phyloP scores from a whole-genome alignment of 1,140 invertebrate species.

The Antheraea pernyi region DNA sequence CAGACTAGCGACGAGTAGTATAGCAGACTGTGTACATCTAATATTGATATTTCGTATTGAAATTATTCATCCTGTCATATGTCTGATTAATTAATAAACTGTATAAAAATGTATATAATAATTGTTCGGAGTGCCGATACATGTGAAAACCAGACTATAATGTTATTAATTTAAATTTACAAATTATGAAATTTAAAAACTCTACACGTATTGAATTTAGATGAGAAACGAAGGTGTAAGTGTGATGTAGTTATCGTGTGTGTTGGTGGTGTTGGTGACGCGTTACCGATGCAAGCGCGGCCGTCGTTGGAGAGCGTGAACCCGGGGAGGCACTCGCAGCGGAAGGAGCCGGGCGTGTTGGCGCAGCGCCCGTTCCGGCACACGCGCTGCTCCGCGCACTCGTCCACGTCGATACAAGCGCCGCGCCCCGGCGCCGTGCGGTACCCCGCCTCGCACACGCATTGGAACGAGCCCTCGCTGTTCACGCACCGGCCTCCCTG shows the following conservation, averaged over 20 bases:
- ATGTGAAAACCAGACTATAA: no score
- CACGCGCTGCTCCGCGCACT: conserved; percentile 83
- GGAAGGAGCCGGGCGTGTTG: conserved; percentile 83
- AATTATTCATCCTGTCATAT: no score
- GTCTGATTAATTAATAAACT: no score
- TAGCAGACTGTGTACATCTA: no score
- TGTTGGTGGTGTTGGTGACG: not conserved
- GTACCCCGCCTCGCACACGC: conserved; percentile 89
- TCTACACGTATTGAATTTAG: no score
- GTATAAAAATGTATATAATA: no score
- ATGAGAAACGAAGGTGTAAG: no score
- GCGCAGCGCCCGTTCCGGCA: conserved; percentile 88
- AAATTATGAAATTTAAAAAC: no score
- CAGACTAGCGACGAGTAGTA: no score
- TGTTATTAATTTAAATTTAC: no score
- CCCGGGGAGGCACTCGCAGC: conserved; percentile 90
- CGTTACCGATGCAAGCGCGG: conserved; percentile 82
- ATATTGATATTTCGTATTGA: no score
- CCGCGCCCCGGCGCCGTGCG: conserved; percentile 81
- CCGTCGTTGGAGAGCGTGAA: conserved; percentile 91
- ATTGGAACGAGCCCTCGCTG: conserved; percentile 88
- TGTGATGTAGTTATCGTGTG: not conserved
- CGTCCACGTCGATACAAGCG: conserved; percentile 87
- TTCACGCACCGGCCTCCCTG: conserved; percentile 88
- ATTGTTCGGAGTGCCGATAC: no score